A percentile compares a stretch with the other conserved stretches of the same genome.
Conservation (phyloP, 1,140 invertebrate species). For the Scaptomyza hsui region DNA sequence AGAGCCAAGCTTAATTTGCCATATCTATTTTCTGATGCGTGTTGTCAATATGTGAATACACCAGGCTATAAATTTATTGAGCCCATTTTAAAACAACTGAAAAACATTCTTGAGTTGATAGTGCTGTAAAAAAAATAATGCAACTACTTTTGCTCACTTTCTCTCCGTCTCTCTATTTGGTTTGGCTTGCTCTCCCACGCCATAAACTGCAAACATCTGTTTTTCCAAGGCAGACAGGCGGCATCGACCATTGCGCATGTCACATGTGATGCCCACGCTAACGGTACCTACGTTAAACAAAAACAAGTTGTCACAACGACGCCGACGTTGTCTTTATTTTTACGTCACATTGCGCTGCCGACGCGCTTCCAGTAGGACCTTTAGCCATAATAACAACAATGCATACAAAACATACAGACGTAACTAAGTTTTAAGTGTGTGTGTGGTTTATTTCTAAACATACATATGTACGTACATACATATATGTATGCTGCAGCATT, state of each 20-base stretch:
- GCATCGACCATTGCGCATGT: slow-evolving; percentile 60
- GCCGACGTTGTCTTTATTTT: slow-evolving; percentile 50
- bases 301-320: slow-evolving; percentile 67
- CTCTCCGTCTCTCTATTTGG: slow-evolving; percentile 10
- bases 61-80: slow-evolving; percentile 35
- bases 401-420: slow-evolving; percentile 20
- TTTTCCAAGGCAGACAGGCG: slow-evolving; percentile 45
- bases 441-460: background rate
- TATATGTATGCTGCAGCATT: slow-evolving; percentile 17
- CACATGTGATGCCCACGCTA: slow-evolving; percentile 17
- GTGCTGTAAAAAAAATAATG: slow-evolving; percentile 41
- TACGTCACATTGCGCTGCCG: slow-evolving; percentile 55
- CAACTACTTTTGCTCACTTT: slow-evolving; percentile 3
- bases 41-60: slow-evolving; percentile 14
- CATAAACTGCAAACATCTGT: slow-evolving; percentile 65
- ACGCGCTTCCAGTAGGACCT: slow-evolving; percentile 22
- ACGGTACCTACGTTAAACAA: slow-evolving; percentile 69
- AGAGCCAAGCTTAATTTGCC: slow-evolving; percentile 4
- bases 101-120: slow-evolving; percentile 38
- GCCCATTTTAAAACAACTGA: slow-evolving; percentile 32
- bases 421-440: slow-evolving; percentile 20
- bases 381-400: slow-evolving; percentile 58
- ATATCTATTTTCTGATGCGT: background rate
- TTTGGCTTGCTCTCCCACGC: slow-evolving; percentile 44
- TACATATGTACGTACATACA: no score